Conservation (phyloP, 1,140 invertebrate species). For the Papilio aristodemus region DNA sequence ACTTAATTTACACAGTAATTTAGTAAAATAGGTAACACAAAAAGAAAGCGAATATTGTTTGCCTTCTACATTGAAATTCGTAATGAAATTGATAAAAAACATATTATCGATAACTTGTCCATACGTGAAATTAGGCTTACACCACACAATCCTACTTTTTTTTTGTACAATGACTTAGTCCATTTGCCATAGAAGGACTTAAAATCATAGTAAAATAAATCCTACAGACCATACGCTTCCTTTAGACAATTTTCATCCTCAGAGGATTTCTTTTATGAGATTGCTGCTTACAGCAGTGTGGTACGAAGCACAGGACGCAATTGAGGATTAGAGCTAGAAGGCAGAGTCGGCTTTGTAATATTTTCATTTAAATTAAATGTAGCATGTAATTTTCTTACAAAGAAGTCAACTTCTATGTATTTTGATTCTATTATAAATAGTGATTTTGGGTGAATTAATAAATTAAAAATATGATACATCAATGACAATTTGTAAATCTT, state of each 20-base stretch:
- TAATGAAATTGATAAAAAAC: no score
- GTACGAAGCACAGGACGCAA: slow-evolving; percentile 1
- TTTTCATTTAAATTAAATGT: slow-evolving; percentile 4
- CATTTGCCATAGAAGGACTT: neutral
- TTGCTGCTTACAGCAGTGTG: slow-evolving; percentile 4
- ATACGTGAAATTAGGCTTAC: no score
- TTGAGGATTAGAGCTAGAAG: slow-evolving; percentile 14
- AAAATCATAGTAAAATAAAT: neutral
- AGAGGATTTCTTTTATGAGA: slow-evolving; percentile 26
- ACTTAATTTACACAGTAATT: neutral
- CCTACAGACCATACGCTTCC: neutral
- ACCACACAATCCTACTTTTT: no score
- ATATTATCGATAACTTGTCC: no score
- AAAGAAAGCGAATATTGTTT: no score
- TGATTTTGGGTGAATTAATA: no score
- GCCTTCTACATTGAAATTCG: no score
- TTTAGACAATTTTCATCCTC: neutral
- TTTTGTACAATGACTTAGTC: no score
- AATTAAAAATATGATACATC: no score
- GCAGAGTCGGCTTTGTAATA: neutral
- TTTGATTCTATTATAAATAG: no score
- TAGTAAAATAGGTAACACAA: neutral
- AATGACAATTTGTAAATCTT: no score
- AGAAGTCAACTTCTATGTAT: no score
- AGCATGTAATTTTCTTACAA: neutral